Percentiles rank a stretch among this genome's conserved stretches.
Evolutionary conservation across 2,797 vertebrate species (phyloP).

Genomic region (Hemitrygon akajei): DNA sequence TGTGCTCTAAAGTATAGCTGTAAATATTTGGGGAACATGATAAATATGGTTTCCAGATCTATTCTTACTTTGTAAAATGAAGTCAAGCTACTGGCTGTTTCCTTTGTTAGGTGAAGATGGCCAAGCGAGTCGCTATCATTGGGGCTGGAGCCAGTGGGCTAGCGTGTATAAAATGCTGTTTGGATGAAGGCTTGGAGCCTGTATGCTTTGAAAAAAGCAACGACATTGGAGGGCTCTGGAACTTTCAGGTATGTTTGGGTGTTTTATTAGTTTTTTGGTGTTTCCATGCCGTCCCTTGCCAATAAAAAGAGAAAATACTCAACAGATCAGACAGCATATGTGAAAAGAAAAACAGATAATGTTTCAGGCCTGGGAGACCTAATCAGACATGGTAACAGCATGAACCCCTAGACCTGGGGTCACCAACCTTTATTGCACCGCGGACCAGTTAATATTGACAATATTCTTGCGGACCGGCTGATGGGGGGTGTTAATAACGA

Average conservation of each 20-base stretch:
- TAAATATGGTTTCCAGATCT: not conserved
- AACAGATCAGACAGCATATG: no score
- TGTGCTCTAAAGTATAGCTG: not conserved
- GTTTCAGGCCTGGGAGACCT: no score
- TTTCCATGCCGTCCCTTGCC: not conserved
- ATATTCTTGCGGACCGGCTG: no score
- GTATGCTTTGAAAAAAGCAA: slow-evolving; percentile 60
- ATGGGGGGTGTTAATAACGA: no score
- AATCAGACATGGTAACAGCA: no score
- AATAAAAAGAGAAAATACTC: no score
- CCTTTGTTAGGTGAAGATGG: slow-evolving; percentile 48
- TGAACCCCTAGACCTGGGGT: no score
- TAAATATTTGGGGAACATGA: not conserved
- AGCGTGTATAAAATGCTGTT: slow-evolving; percentile 59
- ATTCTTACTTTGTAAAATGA: not conserved
- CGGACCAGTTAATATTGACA: no score
- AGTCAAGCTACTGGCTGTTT: not conserved
- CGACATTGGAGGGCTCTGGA: slow-evolving; percentile 62
- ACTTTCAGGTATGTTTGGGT: not conserved
- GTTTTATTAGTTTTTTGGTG: not conserved
- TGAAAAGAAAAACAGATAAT: no score
- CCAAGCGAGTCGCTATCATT: slow-evolving; percentile 54
- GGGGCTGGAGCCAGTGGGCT: slow-evolving; percentile 58
- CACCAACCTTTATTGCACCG: no score
- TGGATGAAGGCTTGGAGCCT: slow-evolving; percentile 62